Base-by-base conservation (phyloP, 2,797 vertebrate genomes). In the Astyanax mexicanus region DNA sequence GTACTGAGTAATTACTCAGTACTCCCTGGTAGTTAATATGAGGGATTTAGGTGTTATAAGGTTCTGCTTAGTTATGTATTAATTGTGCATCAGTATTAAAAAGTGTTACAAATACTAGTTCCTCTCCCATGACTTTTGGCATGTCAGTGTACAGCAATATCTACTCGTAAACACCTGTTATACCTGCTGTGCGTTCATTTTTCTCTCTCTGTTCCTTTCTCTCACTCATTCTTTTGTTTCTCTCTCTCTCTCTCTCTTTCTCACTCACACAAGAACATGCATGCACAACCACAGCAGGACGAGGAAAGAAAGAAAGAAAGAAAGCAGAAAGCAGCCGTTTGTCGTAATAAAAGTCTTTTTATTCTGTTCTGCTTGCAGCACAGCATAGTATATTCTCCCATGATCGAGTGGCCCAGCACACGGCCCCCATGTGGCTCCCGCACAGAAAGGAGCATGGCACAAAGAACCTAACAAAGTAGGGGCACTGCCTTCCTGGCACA, bases 301-400 rank as follows among this genome's bases (percentile, higher is more conserved):
- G 54, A 21, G 38, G 62, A 79, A 57, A 70, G 69, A 54, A 21
- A 38, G 62, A 79, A 57, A 70, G 69, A 72, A 68, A 32, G 45
- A 58, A 51, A 19, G 11, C 78, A 32, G 45, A 58, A 51, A 19
- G 11, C 78, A 74, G 74, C 67, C 60, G 42, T 6, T 17, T 32
- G 83, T 91, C 87, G 88, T 93, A 92, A 86, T 91, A 93, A 94
- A 94, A 91, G 90, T 84, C 79, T 83, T 89, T 89, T 91, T 86
- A 87, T 92, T 90, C 88, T 85, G 83, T 89, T 90, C 85, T 87
- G 86, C 87, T 91, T 76, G 81, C 83, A 85, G 86, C 90, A 88
- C 91, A 90, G 84, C 88, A 91, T 90, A 88, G 75, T 90, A 89
- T 88, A 86, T 91, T 79, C 83, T 85, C 78, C 86, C 87, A 80